These are phyloP conservation scores for Asbolus verrucosus DNA, from an alignment of 1,140 invertebrate species.

Conservation along the genomic window DNA sequence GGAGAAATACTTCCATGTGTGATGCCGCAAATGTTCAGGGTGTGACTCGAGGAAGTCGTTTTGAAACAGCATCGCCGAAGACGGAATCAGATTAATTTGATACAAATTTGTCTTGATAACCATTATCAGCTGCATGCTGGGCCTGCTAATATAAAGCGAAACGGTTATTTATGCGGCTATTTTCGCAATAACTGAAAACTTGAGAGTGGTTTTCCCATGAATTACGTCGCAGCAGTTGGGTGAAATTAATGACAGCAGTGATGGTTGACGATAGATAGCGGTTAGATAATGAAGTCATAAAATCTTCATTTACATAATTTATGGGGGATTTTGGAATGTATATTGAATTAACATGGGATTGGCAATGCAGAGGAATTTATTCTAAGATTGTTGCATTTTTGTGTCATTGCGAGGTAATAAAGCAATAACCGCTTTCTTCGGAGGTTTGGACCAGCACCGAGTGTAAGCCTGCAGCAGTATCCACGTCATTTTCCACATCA, in stretches of 20 bases:
- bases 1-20: constrained; percentile 36
- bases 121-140: too few relatives aligned
- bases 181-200: constrained; percentile 3
- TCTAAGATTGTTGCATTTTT: background rate
- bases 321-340: constrained; percentile 25
- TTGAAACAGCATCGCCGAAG: background rate
- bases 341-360: constrained; percentile 31
- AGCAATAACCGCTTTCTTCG: background rate
- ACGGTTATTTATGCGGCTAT: constrained; percentile 15
- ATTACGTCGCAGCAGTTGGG: constrained; percentile 13
- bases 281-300: constrained; percentile 35
- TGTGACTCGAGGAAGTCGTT: background rate
- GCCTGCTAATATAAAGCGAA: too few relatives aligned
- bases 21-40: constrained; percentile 33
- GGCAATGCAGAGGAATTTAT: constrained; percentile 23
- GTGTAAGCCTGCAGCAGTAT: background rate
- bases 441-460: background rate
- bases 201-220: constrained; percentile 11
- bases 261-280: constrained; percentile 30
- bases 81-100: background rate
- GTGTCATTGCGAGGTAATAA: background rate
- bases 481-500: constrained; percentile 41
- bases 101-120: background rate
- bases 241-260: constrained; percentile 31
- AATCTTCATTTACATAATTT: constrained; percentile 35